phyloP scores from a whole-genome alignment of 2,113 vertebrate genomes.

The Odobenus rosmarus region DNA sequence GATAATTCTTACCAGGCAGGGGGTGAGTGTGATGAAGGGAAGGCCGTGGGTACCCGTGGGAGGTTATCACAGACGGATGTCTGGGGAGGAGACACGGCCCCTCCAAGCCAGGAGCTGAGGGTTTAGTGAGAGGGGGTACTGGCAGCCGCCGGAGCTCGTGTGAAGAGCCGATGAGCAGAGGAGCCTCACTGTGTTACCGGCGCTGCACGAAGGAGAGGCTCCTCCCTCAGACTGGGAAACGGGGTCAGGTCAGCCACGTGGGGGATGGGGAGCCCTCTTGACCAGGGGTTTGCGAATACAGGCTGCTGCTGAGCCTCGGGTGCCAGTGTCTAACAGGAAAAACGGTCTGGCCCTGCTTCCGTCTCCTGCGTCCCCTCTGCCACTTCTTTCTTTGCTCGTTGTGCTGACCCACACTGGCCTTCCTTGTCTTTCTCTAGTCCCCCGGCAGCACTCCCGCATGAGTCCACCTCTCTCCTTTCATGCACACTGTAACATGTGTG shows the following conservation, averaged over 20 bases:
- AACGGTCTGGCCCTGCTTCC: rapidly evolving
- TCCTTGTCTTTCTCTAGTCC: neutral
- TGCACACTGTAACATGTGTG: neutral
- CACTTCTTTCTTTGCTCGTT: neutral
- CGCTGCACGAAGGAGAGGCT: neutral
- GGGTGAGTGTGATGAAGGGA: neutral
- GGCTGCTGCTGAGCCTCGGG: neutral
- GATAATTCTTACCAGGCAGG: neutral
- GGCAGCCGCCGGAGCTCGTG: neutral
- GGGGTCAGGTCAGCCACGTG: neutral
- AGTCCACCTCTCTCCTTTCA: neutral
- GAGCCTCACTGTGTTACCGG: neutral
- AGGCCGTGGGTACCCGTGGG: neutral
- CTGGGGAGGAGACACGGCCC: neutral
- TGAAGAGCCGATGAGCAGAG: neutral
- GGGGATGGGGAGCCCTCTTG: neutral
- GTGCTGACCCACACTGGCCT: neutral
- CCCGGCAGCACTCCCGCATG: neutral
- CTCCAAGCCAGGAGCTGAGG: neutral
- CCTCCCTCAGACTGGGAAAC: neutral
- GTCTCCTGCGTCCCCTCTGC: neutral
- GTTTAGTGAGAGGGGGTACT: no score
- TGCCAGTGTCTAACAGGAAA: neutral
- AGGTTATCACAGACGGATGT: neutral
- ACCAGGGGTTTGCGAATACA: rapidly evolving